phyloP scores from a whole-genome alignment of 1,140 invertebrate genomes.

The Papilio machaon region DNA sequence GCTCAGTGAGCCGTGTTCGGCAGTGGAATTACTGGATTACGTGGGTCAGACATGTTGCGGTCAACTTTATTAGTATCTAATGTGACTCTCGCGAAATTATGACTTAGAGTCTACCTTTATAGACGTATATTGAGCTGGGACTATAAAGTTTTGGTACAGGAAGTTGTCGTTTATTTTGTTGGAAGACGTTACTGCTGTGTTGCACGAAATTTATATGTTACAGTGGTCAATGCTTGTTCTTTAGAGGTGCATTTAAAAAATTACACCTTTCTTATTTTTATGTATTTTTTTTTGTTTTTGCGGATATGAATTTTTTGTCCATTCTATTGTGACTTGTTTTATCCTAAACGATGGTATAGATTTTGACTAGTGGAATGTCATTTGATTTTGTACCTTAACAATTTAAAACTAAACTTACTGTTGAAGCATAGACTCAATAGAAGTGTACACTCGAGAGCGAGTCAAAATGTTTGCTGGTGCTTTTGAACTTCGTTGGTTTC shows the following conservation, averaged over 20 bases:
- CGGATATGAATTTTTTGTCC: too few relatives aligned
- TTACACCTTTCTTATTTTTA: too few relatives aligned
- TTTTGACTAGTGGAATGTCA: too few relatives aligned
- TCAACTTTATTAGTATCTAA: slow-evolving; percentile 44
- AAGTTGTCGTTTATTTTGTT: slow-evolving; percentile 17
- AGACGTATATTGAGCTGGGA: slow-evolving; percentile 1
- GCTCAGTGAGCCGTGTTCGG: slow-evolving; percentile 47
- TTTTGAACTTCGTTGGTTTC: slow-evolving; percentile 48
- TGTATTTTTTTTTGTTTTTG: too few relatives aligned
- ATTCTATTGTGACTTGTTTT: too few relatives aligned
- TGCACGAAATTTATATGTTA: background rate
- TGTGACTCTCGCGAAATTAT: slow-evolving; percentile 40
- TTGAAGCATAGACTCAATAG: slow-evolving; percentile 64
- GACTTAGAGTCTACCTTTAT: slow-evolving; percentile 14
- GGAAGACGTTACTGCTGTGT: background rate
- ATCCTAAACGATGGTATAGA: too few relatives aligned
- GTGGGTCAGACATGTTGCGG: slow-evolving; percentile 39
- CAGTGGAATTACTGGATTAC: slow-evolving; percentile 49
- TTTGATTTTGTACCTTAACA: too few relatives aligned
- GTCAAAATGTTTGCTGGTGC: slow-evolving; percentile 50
- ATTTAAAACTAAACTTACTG: slow-evolving; percentile 49
- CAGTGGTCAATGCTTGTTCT: background rate
- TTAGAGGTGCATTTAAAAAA: too few relatives aligned
- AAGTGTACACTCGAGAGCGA: slow-evolving; percentile 56
- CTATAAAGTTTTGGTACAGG: slow-evolving; percentile 17